These are phyloP conservation scores for Oeneis ivallda DNA, from an alignment of 2,888 invertebrate genomes.

Conservation along the genomic window DNA sequence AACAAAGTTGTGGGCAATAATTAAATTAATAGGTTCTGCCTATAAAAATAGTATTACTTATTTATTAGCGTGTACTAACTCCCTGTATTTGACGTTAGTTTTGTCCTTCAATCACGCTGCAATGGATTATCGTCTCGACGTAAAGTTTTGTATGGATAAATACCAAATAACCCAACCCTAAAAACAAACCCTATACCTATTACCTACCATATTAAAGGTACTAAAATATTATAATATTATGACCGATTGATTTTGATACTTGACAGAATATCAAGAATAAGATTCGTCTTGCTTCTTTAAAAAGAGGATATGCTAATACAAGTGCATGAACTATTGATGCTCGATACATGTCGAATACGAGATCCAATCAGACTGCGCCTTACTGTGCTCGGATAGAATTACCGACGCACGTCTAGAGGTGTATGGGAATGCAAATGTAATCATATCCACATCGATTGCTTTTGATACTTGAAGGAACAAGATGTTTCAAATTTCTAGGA, in stretches of 20 bases:
- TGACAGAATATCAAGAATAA: not conserved
- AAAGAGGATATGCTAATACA: not conserved
- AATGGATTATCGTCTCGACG: too few relatives aligned
- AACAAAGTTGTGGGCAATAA: too few relatives aligned
- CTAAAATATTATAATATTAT: not conserved
- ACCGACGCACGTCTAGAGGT: conserved; percentile 45
- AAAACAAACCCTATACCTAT: too few relatives aligned
- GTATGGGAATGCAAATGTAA: conserved; percentile 45
- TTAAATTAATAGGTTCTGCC: too few relatives aligned
- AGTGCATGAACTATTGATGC: conserved; percentile 17
- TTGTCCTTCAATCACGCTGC: too few relatives aligned
- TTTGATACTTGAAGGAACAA: conserved; percentile 26
- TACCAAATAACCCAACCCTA: too few relatives aligned
- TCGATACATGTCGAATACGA: conserved; percentile 25
- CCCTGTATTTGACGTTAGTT: too few relatives aligned
- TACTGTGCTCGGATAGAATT: conserved; percentile 43
- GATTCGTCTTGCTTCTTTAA: not conserved
- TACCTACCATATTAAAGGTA: not conserved
- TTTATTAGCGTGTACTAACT: too few relatives aligned
- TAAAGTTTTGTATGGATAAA: too few relatives aligned
- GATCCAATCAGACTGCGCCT: conserved; percentile 41
- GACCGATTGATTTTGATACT: conserved; percentile 26
- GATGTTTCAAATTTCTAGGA: not conserved
- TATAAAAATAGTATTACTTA: too few relatives aligned
- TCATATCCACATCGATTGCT: conserved; percentile 38